A percentile compares a stretch with the other conserved stretches of the same genome.
phyloP scores from a whole-genome alignment of 2,113 vertebrate species.

The Brachyhypopomus gauderio region DNA sequence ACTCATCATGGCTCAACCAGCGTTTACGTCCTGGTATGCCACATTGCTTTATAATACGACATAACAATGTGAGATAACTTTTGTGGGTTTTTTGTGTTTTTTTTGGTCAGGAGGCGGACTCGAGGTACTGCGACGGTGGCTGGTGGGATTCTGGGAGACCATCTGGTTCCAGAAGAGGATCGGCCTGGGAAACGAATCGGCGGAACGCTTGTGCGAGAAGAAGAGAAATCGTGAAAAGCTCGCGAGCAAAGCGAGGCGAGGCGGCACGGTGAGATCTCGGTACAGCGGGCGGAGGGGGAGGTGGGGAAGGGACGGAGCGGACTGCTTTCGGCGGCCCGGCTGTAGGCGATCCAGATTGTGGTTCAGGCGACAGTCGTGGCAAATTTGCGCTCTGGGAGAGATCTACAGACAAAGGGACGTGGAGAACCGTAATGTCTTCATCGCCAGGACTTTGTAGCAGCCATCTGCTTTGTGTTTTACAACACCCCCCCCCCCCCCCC shows the following conservation, averaged over 20 bases:
- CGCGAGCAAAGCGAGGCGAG: background rate
- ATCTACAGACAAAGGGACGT: slow-evolving; percentile 18
- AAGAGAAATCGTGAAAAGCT: background rate
- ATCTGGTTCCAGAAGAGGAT: slow-evolving; percentile 27
- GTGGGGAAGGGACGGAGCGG: slow-evolving; percentile 7
- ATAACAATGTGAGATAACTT: background rate
- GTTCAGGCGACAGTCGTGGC: background rate
- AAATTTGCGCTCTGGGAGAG: background rate
- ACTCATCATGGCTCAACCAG: slow-evolving; percentile 42
- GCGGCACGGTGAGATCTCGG: slow-evolving; percentile 9
- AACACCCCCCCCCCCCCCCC: background rate
- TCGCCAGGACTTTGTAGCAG: slow-evolving; percentile 21
- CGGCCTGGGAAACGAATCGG: slow-evolving; percentile 31
- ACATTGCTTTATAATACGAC: slow-evolving; percentile 13
- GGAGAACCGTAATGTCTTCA: slow-evolving; percentile 37
- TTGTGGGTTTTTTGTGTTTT: no score
- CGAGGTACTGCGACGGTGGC: background rate
- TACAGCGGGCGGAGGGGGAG: background rate
- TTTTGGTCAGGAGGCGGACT: no score
- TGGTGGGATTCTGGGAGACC: background rate
- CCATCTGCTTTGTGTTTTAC: slow-evolving; percentile 51
- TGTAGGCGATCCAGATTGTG: slow-evolving; percentile 16
- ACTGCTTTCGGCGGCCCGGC: slow-evolving; percentile 29
- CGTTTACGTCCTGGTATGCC: background rate
- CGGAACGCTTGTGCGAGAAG: background rate